These are phyloP conservation scores for Scolopax rusticola DNA, from an alignment of 2,797 vertebrate species.

Conservation along the genomic window DNA sequence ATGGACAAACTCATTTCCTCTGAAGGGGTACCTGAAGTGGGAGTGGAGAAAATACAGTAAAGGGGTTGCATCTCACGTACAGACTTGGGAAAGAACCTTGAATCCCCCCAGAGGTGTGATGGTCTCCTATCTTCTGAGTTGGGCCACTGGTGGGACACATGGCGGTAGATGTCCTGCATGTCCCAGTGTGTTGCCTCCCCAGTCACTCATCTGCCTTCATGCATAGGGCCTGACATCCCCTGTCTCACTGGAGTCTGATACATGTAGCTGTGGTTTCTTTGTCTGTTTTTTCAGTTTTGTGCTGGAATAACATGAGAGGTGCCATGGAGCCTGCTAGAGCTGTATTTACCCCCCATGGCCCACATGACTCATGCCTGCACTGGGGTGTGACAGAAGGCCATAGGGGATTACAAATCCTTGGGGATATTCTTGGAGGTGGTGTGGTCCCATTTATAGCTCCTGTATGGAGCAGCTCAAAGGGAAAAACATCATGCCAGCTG, in stretches of 20 bases:
- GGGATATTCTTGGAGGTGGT: neutral
- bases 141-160: neutral
- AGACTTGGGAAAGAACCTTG: neutral
- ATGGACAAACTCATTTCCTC: neutral
- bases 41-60: neutral
- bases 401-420: neutral
- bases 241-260: rapidly evolving
- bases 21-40: neutral
- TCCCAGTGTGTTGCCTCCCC: neutral
- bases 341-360: rapidly evolving
- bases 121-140: neutral
- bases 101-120: neutral
- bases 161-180: neutral
- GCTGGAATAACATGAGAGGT: neutral
- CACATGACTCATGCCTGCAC: neutral
- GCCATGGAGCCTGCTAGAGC: neutral
- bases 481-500: neutral
- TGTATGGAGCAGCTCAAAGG: neutral
- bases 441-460: neutral
- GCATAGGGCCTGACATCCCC: neutral
- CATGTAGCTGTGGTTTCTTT: neutral
- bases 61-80: neutral
- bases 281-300: neutral
- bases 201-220: rapidly evolving
- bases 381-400: neutral